Conservation (phyloP, 2,113 vertebrate species). For the Gymnobelideus leadbeateri region DNA sequence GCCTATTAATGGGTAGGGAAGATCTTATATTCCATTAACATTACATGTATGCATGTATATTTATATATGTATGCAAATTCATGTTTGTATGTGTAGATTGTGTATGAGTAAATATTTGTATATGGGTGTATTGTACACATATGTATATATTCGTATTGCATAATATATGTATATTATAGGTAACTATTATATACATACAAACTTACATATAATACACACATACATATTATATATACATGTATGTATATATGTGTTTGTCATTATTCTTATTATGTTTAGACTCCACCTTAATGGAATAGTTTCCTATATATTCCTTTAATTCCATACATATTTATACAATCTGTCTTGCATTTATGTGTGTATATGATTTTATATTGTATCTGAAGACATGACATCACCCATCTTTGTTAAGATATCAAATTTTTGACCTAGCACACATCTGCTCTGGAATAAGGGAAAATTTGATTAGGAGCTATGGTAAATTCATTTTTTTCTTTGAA, state of each 20-base stretch:
- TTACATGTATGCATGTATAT: too few relatives aligned
- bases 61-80: too few relatives aligned
- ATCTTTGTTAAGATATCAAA: background rate
- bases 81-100: background rate
- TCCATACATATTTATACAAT: background rate
- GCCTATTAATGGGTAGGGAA: too few relatives aligned
- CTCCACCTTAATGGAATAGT: background rate
- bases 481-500: constrained; percentile 34
- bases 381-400: background rate
- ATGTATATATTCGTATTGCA: too few relatives aligned
- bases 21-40: too few relatives aligned
- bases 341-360: background rate
- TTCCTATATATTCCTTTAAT: background rate
- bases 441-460: background rate
- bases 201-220: too few relatives aligned
- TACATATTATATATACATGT: too few relatives aligned
- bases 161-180: too few relatives aligned
- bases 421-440: background rate
- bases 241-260: background rate
- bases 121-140: too few relatives aligned
- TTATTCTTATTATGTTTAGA: too few relatives aligned
- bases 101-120: background rate
- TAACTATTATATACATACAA: too few relatives aligned
- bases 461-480: background rate
- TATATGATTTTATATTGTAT: background rate